These are phyloP conservation scores for Acanthopagrus latus DNA, from an alignment of 2,797 vertebrate species.

Conservation along the genomic window DNA sequence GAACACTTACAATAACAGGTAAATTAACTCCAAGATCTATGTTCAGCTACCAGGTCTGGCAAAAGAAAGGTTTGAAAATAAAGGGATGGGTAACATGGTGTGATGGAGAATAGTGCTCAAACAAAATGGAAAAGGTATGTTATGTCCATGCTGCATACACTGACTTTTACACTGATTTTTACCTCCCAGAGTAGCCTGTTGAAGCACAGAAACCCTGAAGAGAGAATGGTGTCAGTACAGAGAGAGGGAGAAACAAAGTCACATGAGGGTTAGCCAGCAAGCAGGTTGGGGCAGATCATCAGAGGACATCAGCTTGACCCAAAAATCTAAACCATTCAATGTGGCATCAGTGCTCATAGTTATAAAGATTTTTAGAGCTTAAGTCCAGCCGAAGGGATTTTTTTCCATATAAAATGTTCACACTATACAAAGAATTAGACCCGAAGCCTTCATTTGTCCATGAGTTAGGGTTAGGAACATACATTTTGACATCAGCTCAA, in stretches of 20 bases:
- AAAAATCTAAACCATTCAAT: neutral
- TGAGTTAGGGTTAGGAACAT: neutral
- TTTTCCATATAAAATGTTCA: neutral
- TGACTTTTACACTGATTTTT: constrained; percentile 68
- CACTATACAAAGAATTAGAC: neutral
- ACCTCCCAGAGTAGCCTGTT: constrained; percentile 71
- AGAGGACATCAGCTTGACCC: constrained; percentile 15
- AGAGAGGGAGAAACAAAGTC: constrained; percentile 75
- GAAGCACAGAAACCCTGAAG: constrained; percentile 70
- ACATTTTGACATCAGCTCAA: neutral
- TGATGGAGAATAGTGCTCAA: constrained; percentile 22
- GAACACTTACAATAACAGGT: neutral
- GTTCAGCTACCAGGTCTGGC: constrained; percentile 12
- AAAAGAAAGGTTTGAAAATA: constrained; percentile 14
- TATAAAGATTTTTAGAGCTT: neutral
- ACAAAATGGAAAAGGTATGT: constrained; percentile 46
- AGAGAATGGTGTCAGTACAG: constrained; percentile 62
- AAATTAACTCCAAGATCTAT: constrained; percentile 1
- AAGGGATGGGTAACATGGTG: neutral
- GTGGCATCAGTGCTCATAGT: neutral
- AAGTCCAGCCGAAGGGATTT: neutral
- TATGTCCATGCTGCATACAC: constrained; percentile 68
- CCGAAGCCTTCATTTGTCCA: neutral
- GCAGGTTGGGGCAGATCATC: constrained; percentile 11
- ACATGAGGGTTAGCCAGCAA: constrained; percentile 76